Conservation (phyloP, 2,113 vertebrate species). For the Isichthys henryi region DNA sequence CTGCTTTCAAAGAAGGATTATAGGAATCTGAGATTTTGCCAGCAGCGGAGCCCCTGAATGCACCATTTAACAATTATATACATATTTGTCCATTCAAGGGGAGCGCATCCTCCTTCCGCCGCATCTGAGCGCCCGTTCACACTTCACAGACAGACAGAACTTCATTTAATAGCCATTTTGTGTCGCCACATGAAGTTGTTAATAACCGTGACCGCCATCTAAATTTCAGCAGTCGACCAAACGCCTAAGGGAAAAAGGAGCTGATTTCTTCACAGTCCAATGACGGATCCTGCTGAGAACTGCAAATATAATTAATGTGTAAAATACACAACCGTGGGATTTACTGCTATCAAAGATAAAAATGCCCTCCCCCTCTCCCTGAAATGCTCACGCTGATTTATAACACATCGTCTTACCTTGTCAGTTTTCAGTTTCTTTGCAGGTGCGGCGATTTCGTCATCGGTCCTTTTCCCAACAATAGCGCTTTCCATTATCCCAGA, state of each 20-base stretch:
- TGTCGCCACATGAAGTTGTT: constrained; percentile 22
- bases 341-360: neutral
- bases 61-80: neutral
- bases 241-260: neutral
- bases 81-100: constrained; percentile 1
- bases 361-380: neutral
- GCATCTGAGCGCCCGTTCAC: constrained; percentile 24
- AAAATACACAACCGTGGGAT: constrained; percentile 12
- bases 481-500: constrained; percentile 76
- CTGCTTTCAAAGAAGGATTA: neutral
- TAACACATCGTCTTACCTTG: constrained; percentile 62
- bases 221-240: constrained; percentile 9
- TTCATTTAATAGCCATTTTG: constrained; percentile 31
- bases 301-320: neutral
- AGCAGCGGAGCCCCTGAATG: neutral
- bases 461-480: constrained; percentile 72
- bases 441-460: constrained; percentile 76
- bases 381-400: neutral
- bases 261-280: neutral
- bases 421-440: constrained; percentile 86
- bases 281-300: constrained; percentile 2
- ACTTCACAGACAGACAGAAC: constrained; percentile 13
- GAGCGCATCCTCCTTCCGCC: neutral
- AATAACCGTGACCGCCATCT: constrained; percentile 25
- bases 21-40: neutral